Base-by-base conservation (phyloP, 2,888 invertebrate genomes). In the Epistrophe grossulariae region DNA sequence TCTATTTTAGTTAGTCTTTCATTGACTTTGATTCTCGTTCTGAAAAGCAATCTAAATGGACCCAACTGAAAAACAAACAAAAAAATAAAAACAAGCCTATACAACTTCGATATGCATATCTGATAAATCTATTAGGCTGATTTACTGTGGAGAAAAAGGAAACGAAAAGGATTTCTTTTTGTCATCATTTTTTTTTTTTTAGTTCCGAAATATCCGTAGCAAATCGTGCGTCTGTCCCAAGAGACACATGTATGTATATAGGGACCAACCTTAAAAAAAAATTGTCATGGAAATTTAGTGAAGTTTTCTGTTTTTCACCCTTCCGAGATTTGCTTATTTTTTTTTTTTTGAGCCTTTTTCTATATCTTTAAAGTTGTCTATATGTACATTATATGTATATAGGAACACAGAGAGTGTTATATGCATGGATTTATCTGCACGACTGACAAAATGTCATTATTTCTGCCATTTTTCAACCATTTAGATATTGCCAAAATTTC, bases 121-220 rank as follows among this genome's bases (percentile, higher is more conserved):
- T 70, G 52, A 70, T 55, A 52, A 70, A 70, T 70, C 70, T 52
- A 70, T 70, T 70, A 70, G 52, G 38, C 28, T 38, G 70, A 38
- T 48, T 50, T 68, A 31, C 38, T 55, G 24, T 52, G 40, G 15
- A 17, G 35, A 48, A 48, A 66, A 66, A 66, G 17, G 45, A 48
- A 31, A 66, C 48, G 3, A 48, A 43, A 66, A 64, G 28, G 66
- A 48, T 48, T 66, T 28, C n/a, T 48, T 31, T 66, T 31, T n/a
- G 45, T 60, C 17, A 38, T 38, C 17, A 28, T 31, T 45, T 64
- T 48, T 66, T 13, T n/a, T 57, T 31, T 66, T 13, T n/a, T 57
- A n/a, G 4, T 10, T n/a, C 4, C 31, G 4, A 57, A 52, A 31
- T 19, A 11, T 50, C 19, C 4, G 50, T 19, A 10, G 8, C 7